phyloP scores from a whole-genome alignment of 2,888 invertebrate genomes.

The Eudemis profundana region DNA sequence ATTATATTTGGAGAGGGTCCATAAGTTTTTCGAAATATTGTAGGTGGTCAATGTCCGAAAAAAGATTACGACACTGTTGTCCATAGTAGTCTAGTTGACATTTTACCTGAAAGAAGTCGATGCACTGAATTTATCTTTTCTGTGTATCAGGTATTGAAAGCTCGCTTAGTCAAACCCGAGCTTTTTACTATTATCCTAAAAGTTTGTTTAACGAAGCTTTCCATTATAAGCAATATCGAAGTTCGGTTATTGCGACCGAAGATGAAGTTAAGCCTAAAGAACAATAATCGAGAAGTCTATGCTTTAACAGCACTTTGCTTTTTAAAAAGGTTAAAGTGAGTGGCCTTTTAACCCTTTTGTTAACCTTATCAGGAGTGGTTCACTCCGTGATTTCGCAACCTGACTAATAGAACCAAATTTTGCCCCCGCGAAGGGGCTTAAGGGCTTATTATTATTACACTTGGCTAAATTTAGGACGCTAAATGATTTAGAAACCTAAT shows the following conservation, averaged over 20 bases:
- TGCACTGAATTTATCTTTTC: background rate
- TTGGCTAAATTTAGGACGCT: too few relatives aligned
- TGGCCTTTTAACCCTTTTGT: background rate
- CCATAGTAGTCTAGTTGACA: too few relatives aligned
- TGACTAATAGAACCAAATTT: too few relatives aligned
- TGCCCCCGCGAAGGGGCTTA: too few relatives aligned
- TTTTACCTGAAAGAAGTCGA: background rate
- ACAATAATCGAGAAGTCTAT: background rate
- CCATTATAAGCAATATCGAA: conserved; percentile 14
- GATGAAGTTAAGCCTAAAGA: background rate
- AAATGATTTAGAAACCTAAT: too few relatives aligned
- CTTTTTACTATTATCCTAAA: conserved; percentile 4
- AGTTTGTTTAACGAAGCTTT: conserved; percentile 19
- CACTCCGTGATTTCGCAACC: too few relatives aligned
- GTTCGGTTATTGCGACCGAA: background rate
- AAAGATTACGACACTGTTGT: too few relatives aligned
- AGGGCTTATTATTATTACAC: too few relatives aligned
- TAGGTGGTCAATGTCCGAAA: too few relatives aligned
- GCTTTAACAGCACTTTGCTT: background rate
- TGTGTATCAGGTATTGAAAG: conserved; percentile 6
- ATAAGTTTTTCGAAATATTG: too few relatives aligned
- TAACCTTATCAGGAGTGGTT: too few relatives aligned
- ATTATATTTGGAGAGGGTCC: too few relatives aligned
- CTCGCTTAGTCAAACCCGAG: conserved; percentile 6
- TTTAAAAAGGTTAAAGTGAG: background rate